Conservation (phyloP, 2,113 vertebrate species). For the Helogale parvula region DNA sequence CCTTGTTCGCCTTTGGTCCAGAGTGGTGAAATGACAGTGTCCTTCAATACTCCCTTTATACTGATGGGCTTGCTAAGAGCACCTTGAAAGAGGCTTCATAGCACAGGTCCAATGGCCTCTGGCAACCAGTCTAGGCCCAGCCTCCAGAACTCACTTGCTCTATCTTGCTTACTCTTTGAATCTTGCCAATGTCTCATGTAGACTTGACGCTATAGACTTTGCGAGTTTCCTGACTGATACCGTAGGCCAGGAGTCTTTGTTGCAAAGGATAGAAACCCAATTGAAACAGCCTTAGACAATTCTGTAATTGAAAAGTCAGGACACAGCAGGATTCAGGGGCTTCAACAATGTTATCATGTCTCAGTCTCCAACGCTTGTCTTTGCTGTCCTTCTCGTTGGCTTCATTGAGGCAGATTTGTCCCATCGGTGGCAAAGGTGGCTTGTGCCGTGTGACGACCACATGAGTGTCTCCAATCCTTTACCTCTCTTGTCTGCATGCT, state of each 20-base stretch:
- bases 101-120: not conserved
- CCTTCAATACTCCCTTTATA: no score
- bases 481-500: not conserved
- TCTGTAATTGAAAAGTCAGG: not conserved
- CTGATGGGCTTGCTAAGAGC: not conserved
- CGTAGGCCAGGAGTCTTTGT: not conserved
- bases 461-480: not conserved
- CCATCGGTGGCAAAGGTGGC: not conserved
- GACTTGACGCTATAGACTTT: not conserved
- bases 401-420: not conserved
- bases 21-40: not conserved
- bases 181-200: not conserved
- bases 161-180: not conserved
- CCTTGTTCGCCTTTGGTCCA: not conserved
- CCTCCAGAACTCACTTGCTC: not conserved
- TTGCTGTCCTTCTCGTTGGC: not conserved
- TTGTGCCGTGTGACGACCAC: rapidly evolving
- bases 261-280: slow-evolving; percentile 33
- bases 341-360: rapidly evolving
- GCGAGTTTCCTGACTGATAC: not conserved
- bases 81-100: no score
- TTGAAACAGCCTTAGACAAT: not conserved
- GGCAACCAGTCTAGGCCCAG: not conserved
- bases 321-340: not conserved
- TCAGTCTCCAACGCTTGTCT: not conserved